phyloP scores from a whole-genome alignment of 2,797 vertebrate species.

The Sandelia bainsii region DNA sequence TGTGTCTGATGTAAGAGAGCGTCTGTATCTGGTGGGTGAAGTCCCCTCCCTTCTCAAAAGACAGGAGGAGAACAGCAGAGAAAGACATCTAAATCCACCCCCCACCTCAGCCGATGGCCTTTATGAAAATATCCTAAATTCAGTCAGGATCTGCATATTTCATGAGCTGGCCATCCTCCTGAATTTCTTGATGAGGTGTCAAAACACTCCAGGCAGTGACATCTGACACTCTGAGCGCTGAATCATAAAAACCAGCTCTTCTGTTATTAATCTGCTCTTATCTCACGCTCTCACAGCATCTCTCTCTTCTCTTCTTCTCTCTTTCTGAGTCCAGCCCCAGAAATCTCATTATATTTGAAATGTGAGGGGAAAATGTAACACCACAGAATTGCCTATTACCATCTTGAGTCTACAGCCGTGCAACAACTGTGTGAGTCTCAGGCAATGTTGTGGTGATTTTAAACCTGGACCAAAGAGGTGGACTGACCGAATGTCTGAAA shows the following conservation, averaged over 20 bases:
- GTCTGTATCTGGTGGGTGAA: slow-evolving; percentile 26
- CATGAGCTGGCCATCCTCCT: slow-evolving; percentile 91
- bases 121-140: slow-evolving; percentile 94
- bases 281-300: slow-evolving; percentile 38
- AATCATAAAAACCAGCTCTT: slow-evolving; percentile 87
- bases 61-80: slow-evolving; percentile 24
- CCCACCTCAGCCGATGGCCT: slow-evolving; percentile 77
- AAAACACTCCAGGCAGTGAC: slow-evolving; percentile 91
- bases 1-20: slow-evolving; percentile 22
- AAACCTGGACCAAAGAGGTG: not conserved
- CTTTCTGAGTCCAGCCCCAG: not conserved
- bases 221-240: slow-evolving; percentile 88
- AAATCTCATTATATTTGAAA: slow-evolving; percentile 46
- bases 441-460: not conserved
- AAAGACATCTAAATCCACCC: slow-evolving; percentile 11
- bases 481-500: not conserved
- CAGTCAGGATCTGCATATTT: slow-evolving; percentile 96
- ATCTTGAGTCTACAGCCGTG: slow-evolving; percentile 1
- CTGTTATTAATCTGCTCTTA: slow-evolving; percentile 53
- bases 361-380: slow-evolving; percentile 38
- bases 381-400: slow-evolving; percentile 32
- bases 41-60: slow-evolving; percentile 1
- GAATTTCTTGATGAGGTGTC: slow-evolving; percentile 93
- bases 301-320: slow-evolving; percentile 12
- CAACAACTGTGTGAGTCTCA: not conserved